Percentiles rank a stretch among this genome's conserved stretches.
Conservation (phyloP, 2,888 invertebrate genomes). For the Campaea margaritaria region DNA sequence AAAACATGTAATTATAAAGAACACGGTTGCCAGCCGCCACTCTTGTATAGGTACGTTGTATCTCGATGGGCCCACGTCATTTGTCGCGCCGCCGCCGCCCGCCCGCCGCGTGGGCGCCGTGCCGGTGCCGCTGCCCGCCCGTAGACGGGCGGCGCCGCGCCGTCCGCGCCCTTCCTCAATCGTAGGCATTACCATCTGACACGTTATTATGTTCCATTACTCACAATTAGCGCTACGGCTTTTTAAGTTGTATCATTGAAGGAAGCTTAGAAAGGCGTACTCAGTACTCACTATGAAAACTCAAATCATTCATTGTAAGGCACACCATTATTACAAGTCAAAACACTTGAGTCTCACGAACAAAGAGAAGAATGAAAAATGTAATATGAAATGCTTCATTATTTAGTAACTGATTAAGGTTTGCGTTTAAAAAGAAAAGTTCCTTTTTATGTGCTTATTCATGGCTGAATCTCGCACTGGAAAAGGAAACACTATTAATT, state of each 20-base stretch:
- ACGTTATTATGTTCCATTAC: slow-evolving; percentile 26
- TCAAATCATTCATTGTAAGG: too few relatives aligned
- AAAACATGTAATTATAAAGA: not conserved
- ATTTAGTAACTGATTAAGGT: too few relatives aligned
- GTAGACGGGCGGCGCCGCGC: slow-evolving; percentile 45
- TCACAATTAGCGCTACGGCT: slow-evolving; percentile 8
- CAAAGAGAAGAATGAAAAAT: too few relatives aligned
- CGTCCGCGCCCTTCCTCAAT: slow-evolving; percentile 33
- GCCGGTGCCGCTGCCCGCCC: slow-evolving; percentile 52
- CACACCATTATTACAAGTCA: too few relatives aligned
- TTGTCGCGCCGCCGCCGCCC: slow-evolving; percentile 42
- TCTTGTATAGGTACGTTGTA: slow-evolving; percentile 18
- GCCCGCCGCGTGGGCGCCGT: slow-evolving; percentile 45
- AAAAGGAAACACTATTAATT: too few relatives aligned
- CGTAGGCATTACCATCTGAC: slow-evolving; percentile 32
- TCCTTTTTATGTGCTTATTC: too few relatives aligned
- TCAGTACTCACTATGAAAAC: not conserved
- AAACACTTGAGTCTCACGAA: too few relatives aligned
- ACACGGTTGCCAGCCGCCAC: not conserved
- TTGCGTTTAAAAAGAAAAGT: too few relatives aligned
- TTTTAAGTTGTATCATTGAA: not conserved
- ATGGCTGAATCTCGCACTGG: too few relatives aligned
- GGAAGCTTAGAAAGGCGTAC: not conserved
- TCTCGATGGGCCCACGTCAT: slow-evolving; percentile 43
- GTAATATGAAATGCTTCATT: too few relatives aligned